Conservation (phyloP, 2,888 invertebrate species). For the Philopedon plagiatum region DNA sequence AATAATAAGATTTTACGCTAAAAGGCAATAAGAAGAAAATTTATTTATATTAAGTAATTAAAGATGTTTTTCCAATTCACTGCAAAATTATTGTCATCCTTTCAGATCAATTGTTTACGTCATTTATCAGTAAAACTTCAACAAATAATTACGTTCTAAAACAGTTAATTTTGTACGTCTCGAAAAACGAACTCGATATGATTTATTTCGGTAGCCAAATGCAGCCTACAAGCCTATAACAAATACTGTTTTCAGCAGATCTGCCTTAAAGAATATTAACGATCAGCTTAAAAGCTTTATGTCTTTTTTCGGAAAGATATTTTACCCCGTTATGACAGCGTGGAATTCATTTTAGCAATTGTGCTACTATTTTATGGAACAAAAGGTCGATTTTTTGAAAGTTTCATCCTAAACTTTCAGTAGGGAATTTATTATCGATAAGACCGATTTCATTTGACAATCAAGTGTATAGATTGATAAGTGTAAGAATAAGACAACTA, state of each 20-base stretch:
- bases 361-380: too few relatives aligned
- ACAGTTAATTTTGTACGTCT: neutral
- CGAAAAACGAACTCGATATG: neutral
- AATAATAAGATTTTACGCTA: too few relatives aligned
- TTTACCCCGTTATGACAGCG: neutral
- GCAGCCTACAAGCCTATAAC: slow-evolving; percentile 8
- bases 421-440: too few relatives aligned
- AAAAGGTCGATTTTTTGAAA: too few relatives aligned
- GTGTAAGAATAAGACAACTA: too few relatives aligned
- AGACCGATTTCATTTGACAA: too few relatives aligned
- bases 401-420: too few relatives aligned
- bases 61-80: neutral
- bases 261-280: slow-evolving; percentile 19
- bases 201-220: slow-evolving; percentile 4
- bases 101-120: neutral
- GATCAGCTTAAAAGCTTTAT: neutral
- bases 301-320: neutral
- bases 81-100: neutral
- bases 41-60: neutral
- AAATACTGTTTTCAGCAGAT: slow-evolving; percentile 17
- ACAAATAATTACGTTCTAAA: neutral
- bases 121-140: neutral
- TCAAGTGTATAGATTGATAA: too few relatives aligned
- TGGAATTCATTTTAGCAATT: too few relatives aligned
- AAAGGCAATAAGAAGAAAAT: too few relatives aligned